Evolutionary conservation across 2,888 invertebrate species (phyloP), one percentile per base, ranked within the genome.

Genomic region (Cancer borealis): DNA sequence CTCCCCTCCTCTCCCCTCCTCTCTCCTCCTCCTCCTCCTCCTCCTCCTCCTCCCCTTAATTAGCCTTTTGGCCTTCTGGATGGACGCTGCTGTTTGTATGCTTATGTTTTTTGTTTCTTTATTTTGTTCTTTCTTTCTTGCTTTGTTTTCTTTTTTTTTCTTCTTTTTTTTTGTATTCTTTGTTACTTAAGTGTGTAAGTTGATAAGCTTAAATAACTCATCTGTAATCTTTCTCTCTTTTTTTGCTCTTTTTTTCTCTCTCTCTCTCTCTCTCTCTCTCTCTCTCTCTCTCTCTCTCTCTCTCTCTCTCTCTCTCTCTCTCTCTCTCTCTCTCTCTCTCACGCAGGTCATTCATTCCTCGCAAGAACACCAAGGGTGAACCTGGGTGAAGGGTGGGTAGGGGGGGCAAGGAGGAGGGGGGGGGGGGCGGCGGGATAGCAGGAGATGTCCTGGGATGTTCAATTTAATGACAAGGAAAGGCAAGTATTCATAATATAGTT

Each of bases 251-350:
- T 79, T 30, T 79, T 30, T 79, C 79, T 79, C 79, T 88, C 49
- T 46, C 89, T 46, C 47, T 49, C 49, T 46, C 45, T 89, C 47
- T 49, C 49, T 49, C 89, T 88, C 45, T 47, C 47, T n/a, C 88
- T 88, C 45, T 47, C 47, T 46, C 47, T 89, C 89, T 46, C 49
- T 49, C 45, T 89, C 89, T 46, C 49, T 30, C 49, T 89, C 89
- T 30, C 49, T 49, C 49, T 89, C 89, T 49, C 49, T 49, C 89
- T 89, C 89, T 30, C 49, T 49, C 49, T 89, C 89, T 79, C 79
- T 79, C 79, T 79, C 79, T 79, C 66, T 73, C 79, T 79, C 79
- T 79, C 79, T 79, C 79, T 79, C 79, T 79, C 79, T n/a, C 66
- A 66, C 66, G n/a, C 66, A 66, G n/a, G n/a, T n/a, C 66, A 66